phyloP scores from a whole-genome alignment of 2,113 vertebrate genomes.

The Aphelocoma coerulescens region DNA sequence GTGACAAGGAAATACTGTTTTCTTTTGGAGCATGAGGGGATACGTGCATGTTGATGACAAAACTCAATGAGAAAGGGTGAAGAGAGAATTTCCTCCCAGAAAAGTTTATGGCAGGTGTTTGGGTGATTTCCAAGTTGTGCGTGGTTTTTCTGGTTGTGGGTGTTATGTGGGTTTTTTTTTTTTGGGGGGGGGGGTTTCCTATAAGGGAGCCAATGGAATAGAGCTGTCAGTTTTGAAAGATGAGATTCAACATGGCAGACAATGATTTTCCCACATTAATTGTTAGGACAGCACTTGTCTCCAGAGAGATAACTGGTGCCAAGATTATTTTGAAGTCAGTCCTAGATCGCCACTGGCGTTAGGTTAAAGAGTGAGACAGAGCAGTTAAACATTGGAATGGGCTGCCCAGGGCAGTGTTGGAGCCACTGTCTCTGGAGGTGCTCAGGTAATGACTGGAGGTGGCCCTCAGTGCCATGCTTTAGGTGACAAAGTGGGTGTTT shows the following conservation, averaged over 20 bases:
- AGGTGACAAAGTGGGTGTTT: not conserved
- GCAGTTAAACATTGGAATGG: not conserved
- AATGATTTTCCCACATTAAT: not conserved
- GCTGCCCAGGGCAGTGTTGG: not conserved
- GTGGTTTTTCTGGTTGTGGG: not conserved
- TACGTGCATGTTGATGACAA: not conserved
- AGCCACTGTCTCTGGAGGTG: fast-evolving
- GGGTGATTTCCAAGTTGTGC: not conserved
- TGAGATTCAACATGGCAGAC: not conserved
- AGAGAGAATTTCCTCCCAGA: not conserved
- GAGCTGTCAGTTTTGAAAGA: not conserved
- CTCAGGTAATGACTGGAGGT: too few relatives aligned
- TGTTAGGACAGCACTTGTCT: not conserved
- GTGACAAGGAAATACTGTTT: not conserved
- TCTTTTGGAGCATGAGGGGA: not conserved
- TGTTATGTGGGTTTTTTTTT: not conserved
- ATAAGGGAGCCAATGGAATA: not conserved
- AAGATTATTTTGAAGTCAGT: not conserved
- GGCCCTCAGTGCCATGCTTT: not conserved
- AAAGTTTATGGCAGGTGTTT: not conserved
- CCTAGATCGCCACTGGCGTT: not conserved
- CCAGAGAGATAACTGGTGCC: not conserved
- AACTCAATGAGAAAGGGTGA: not conserved
- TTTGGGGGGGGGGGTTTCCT: not conserved
- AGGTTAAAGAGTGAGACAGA: not conserved